Evolutionary conservation across 2,888 invertebrate genomes (phyloP), one percentile per base, ranked within the genome.

Genomic region (Aelia acuminata): DNA sequence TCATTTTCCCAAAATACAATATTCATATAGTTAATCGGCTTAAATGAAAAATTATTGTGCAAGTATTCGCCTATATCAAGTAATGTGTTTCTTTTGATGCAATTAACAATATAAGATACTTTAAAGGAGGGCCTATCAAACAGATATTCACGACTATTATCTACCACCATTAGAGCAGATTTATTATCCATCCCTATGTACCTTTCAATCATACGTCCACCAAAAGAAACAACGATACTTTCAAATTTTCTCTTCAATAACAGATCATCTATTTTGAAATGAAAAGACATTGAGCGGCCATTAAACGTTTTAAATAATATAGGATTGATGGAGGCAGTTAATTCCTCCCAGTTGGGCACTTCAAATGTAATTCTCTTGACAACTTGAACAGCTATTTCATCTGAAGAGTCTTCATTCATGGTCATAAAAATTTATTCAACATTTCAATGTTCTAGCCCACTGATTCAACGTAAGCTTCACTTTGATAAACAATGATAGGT

Each of bases 1-100:
- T 35, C 80, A 50, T 49, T 35, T 35, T 15, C 84, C 47, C 53
- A 85, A 57, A 85, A 85, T 53, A 87, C 48, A 87, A 87, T 47
- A 87, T 87, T 53, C 87, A 87, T 87, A 15, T 80, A 84, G 22
- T n/a, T 86, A 22, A 35, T 26, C 35, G 31, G 48, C 35, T 75
- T 84, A 22, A 85, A 85, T 31, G 49, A 18, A n/a, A 80, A 50
- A 18, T 84, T 13, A 53, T 80, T 80, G 39, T 87, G 84, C 26
- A 80, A n/a, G 49, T 87, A 87, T 31, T 87, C 50, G 18, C 50
- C n/a, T 11, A 87, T 87, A 53, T 87, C 80, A 3, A 87, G 31
- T 10, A 87, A 26, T 20, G 53, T 35, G 53, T 87, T 80, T 84
- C 26, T 43, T n/a, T 22, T n/a, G 20, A 87, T 50, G 22, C 87